A percentile compares a stretch with the other conserved stretches of the same genome.
These are phyloP conservation scores for Onychorhynchus coronatus DNA, from an alignment of 2,113 vertebrate genomes.

Conservation along the genomic window DNA sequence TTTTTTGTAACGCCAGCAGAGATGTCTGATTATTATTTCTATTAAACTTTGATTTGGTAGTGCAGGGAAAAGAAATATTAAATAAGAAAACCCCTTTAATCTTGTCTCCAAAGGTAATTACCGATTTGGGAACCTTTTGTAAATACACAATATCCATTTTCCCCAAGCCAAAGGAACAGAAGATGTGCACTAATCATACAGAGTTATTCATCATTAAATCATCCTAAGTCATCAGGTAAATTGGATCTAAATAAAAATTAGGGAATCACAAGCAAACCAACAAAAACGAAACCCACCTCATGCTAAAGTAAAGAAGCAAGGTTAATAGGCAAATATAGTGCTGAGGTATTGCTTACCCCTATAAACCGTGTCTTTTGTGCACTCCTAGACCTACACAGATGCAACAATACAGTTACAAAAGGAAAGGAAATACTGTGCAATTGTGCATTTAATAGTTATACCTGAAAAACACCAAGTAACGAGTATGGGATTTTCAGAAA, in stretches of 20 bases:
- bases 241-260: background rate
- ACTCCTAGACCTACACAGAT: background rate
- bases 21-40: background rate
- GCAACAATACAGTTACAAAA: background rate
- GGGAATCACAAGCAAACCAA: background rate
- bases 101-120: background rate
- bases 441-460: background rate
- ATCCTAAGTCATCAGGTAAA: background rate
- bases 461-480: background rate
- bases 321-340: background rate
- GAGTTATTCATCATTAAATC: background rate
- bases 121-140: background rate
- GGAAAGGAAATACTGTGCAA: background rate
- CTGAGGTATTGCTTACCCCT: background rate
- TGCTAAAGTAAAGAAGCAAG: background rate
- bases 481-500: background rate
- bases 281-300: background rate
- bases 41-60: background rate
- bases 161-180: background rate
- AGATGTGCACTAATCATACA: background rate
- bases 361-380: background rate
- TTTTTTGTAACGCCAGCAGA: background rate
- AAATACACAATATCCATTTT: background rate
- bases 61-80: background rate
- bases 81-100: conserved; percentile 3